Evolutionary conservation across 2,113 vertebrate species (phyloP), one percentile per base, ranked within the genome.

Genomic region (Raja brachyura): DNA sequence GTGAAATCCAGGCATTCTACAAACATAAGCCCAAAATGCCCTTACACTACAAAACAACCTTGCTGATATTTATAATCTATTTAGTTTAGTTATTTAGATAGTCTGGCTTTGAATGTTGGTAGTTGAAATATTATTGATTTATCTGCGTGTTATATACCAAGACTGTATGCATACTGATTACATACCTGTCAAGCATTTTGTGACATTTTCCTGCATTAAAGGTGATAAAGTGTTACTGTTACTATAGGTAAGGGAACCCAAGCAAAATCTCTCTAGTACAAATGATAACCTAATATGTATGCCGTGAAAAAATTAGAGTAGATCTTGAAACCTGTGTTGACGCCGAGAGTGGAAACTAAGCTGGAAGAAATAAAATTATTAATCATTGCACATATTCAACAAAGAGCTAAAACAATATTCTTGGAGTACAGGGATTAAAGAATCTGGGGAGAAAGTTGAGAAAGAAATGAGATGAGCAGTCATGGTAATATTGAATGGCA

Each of bases 61-160:
- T 90, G 61, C 8, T 70, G 66, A 66, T 90, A 90, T 85, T 11
- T 70, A 22, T 63, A 68, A 68, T 90, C 61, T 31, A 25, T 31
- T 90, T 61, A 70, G 31, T 68, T 68, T 25, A 39, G 86, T 7
- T 31, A 31, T 90, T 14, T 63, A 68, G 59, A 90, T 90, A 33
- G 61, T 2, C 16, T 6, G 33, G 39, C 39, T 90, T 31, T 28
- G 4, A 90, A 68, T 16, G 31, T 5, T 90, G 66, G 61, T 16
- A 68, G 31, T 90, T 39, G 86, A 14, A 68, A 90, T 90, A 90
- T 33, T 66, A 39, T 28, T 90, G 86, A 68, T 39, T 90, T 68
- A 39, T 39, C 86, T 90, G 61, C 33, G 31, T 20, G 31, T 70
- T 22, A 66, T 39, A 90, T 90, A 31, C 8, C 66, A 90, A 63